phyloP scores from a whole-genome alignment of 2,113 vertebrate species.

The Proteles cristata region DNA sequence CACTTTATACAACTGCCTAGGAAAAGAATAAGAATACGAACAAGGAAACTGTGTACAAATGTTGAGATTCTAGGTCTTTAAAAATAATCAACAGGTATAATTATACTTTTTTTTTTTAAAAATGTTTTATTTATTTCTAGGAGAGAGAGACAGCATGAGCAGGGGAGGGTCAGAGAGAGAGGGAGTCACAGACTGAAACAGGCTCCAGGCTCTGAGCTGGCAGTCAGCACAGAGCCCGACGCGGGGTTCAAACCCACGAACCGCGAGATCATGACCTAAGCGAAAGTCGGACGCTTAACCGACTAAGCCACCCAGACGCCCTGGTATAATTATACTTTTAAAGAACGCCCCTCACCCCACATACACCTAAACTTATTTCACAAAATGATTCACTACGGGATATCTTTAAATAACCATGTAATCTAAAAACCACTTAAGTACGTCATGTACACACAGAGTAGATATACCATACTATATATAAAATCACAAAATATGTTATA shows the following conservation, averaged over 20 bases:
- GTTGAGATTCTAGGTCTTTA: not conserved
- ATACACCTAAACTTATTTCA: slow-evolving; percentile 41
- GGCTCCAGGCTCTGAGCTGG: too few species aligned
- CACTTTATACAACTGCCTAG: not conserved
- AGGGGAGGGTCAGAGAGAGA: too few species aligned
- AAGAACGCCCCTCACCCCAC: not conserved
- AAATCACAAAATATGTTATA: not conserved
- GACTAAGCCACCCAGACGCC: too few species aligned
- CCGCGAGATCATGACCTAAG: too few species aligned
- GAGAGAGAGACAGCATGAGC: too few species aligned
- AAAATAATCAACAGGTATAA: not conserved
- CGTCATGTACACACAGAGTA: not conserved
- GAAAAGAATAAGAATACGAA: not conserved
- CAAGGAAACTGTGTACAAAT: not conserved
- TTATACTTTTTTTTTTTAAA: slow-evolving; percentile 34
- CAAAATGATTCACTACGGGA: not conserved
- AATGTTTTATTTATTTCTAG: too few species aligned
- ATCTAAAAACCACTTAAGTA: not conserved
- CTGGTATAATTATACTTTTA: not conserved
- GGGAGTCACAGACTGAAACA: too few species aligned
- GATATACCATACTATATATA: not conserved
- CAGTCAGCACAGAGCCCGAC: too few species aligned
- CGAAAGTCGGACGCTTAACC: too few species aligned
- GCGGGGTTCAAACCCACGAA: too few species aligned
- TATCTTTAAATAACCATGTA: not conserved